These are phyloP conservation scores for Neomicropteryx cornuta DNA, from an alignment of 1,140 invertebrate species.

Conservation along the genomic window DNA sequence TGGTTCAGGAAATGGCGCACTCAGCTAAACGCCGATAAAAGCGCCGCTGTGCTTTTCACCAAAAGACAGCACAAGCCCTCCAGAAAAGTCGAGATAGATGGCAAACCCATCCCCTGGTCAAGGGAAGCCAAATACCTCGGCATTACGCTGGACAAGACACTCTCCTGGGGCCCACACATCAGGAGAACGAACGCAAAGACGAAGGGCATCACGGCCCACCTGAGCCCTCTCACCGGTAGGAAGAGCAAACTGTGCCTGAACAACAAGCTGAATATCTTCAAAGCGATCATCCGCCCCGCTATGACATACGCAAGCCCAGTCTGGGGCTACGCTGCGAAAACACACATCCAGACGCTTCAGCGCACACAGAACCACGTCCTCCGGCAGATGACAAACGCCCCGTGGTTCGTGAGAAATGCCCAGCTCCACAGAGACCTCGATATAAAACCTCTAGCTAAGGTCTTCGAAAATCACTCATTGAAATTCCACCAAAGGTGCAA, in stretches of 20 bases:
- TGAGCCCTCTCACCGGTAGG: conserved; percentile 9
- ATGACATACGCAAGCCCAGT: conserved; percentile 11
- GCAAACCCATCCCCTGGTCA: conserved; percentile 6
- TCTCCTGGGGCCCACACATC: conserved; percentile 9
- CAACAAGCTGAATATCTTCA: conserved; percentile 15
- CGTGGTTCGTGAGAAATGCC: conserved; percentile 6
- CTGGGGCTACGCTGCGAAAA: conserved; percentile 10
- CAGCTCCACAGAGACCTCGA: conserved; percentile 4
- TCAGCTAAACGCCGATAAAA: conserved; percentile 17
- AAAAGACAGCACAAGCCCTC: not conserved
- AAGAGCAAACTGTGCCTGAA: conserved; percentile 10
- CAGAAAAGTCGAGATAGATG: not conserved
- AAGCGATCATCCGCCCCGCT: conserved; percentile 11
- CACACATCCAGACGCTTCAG: conserved; percentile 13
- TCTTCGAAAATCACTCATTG: too few species aligned
- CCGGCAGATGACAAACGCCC: conserved; percentile 11
- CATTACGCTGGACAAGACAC: conserved; percentile 4
- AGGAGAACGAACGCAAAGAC: not conserved
- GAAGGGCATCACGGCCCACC: not conserved
- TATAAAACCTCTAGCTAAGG: too few species aligned
- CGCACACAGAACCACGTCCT: conserved; percentile 18
- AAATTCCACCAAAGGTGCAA: too few species aligned
- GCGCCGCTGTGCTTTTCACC: conserved; percentile 1
- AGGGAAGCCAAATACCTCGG: conserved; percentile 12
- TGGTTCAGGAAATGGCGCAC: conserved; percentile 17